Evolutionary conservation across 2,797 vertebrate genomes (phyloP).

Genomic region (Coranthus polyacanthus): DNA sequence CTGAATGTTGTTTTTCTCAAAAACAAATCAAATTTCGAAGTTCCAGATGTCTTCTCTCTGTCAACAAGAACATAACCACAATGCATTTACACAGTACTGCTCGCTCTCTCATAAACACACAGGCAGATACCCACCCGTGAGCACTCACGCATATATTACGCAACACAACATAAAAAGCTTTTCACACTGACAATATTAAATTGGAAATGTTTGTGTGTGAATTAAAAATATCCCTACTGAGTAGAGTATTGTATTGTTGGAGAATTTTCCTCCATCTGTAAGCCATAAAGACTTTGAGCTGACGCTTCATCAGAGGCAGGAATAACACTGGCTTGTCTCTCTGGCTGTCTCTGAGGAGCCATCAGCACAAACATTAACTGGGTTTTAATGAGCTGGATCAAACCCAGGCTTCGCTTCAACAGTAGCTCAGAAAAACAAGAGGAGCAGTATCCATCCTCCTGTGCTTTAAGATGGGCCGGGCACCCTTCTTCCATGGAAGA

Average conservation of each 20-base stretch:
- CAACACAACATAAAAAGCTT: constrained; percentile 35
- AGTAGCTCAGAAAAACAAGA: constrained; percentile 54
- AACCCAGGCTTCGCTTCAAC: constrained; percentile 62
- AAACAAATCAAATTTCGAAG: constrained; percentile 59
- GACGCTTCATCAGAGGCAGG: constrained; percentile 63
- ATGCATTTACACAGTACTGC: constrained; percentile 5
- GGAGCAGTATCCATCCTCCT: constrained; percentile 32
- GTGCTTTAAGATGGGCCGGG: background rate
- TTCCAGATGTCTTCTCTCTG: constrained; percentile 55
- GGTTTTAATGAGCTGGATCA: constrained; percentile 81
- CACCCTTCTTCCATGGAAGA: background rate
- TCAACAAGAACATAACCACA: constrained; percentile 37
- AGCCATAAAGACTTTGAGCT: constrained; percentile 59
- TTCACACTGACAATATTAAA: constrained; percentile 46
- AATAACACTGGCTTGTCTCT: constrained; percentile 67
- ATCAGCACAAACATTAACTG: constrained; percentile 78
- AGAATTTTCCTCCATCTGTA: constrained; percentile 56
- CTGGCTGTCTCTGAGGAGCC: constrained; percentile 69
- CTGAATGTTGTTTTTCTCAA: constrained; percentile 50
- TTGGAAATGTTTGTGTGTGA: constrained; percentile 52
- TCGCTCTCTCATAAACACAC: background rate
- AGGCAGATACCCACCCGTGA: background rate
- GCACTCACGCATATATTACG: constrained; percentile 16
- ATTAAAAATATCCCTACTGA: constrained; percentile 55
- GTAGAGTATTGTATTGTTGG: constrained; percentile 38